Conservation (phyloP, 2,797 vertebrate genomes). For the Melanotaenia pygmaea region DNA sequence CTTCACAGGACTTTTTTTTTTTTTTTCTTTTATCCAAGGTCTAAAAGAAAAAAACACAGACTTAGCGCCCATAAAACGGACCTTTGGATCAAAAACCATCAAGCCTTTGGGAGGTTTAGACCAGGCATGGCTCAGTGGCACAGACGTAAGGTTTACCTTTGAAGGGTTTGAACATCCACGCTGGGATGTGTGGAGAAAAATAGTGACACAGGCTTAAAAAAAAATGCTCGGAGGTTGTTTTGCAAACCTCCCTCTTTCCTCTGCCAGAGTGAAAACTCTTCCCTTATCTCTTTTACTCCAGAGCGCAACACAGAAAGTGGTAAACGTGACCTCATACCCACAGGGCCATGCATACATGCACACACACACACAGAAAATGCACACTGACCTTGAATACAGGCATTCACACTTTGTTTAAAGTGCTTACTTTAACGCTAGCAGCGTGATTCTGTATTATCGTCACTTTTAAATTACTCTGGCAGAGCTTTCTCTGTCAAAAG, state of each 20-base stretch:
- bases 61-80: slow-evolving; percentile 67
- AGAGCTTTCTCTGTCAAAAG: slow-evolving; percentile 58
- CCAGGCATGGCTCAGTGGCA: slow-evolving; percentile 54
- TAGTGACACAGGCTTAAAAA: slow-evolving; percentile 34
- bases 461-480: slow-evolving; percentile 64
- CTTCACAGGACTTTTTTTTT: slow-evolving; percentile 39
- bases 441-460: slow-evolving; percentile 58
- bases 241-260: slow-evolving; percentile 33
- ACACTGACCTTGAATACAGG: slow-evolving; percentile 61
- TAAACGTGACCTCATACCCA: slow-evolving; percentile 53
- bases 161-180: slow-evolving; percentile 61
- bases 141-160: slow-evolving; percentile 66
- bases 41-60: slow-evolving; percentile 61
- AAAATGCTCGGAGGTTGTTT: slow-evolving; percentile 57
- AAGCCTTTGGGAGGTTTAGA: slow-evolving; percentile 58
- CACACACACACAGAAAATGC: slow-evolving; percentile 17
- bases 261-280: slow-evolving; percentile 32
- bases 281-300: slow-evolving; percentile 60
- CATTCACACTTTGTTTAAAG: slow-evolving; percentile 48
- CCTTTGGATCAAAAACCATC: slow-evolving; percentile 66
- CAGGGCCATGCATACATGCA: slow-evolving; percentile 24
- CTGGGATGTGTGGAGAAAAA: slow-evolving; percentile 41
- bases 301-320: slow-evolving; percentile 50
- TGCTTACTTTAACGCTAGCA: slow-evolving; percentile 42
- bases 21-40: slow-evolving; percentile 67